Evolutionary conservation across 2,888 invertebrate genomes (phyloP), one percentile per base, ranked within the genome.

Genomic region (Cryptocephalus primarius): DNA sequence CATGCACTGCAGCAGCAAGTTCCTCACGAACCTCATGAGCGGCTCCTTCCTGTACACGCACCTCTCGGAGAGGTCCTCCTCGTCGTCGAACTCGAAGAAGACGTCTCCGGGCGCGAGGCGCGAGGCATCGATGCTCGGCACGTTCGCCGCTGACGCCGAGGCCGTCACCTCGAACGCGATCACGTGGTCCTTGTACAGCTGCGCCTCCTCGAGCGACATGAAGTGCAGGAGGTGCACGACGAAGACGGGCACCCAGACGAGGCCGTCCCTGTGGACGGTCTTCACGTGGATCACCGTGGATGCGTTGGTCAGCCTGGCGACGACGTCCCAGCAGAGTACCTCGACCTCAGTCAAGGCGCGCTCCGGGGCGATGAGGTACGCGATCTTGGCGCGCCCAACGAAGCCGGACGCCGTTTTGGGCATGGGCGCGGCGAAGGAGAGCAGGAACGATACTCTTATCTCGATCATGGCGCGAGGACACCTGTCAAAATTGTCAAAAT

Each of bases 211-310:
- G 36, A 44, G 44, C 0, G 42, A 34, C 36, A 62, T 42, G 39
- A 49, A 47, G 9, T 54, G 48, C 9, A 59, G 8, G 10, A 47
- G 46, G 43, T 62, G 61, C 44, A 57, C 50, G 1, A 62, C 32
- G 44, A 52, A 54, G 9, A 61, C 43, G 1, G 61, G 61, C 10
- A 59, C 54, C 58, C 58, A 61, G 11, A 52, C 53, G 12, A 46
- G 40, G 10, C 54, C 51, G 31, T 56, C 49, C 45, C 42, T 49
- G 8, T 48, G 50, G 8, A 57, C 36, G 9, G 57, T 58, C 48
- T 47, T 56, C 33, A 60, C 45, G 3, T 47, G 43, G 34, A 53
- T 49, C 8, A 39, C 39, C 8, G 49, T 52, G 33, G 57, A 55
- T 31, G 48, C 42, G 9, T 55, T 47, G 9, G 53, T 14, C 6